Conservation (phyloP, 2,113 vertebrate genomes). For the Pachyramphus minor region DNA sequence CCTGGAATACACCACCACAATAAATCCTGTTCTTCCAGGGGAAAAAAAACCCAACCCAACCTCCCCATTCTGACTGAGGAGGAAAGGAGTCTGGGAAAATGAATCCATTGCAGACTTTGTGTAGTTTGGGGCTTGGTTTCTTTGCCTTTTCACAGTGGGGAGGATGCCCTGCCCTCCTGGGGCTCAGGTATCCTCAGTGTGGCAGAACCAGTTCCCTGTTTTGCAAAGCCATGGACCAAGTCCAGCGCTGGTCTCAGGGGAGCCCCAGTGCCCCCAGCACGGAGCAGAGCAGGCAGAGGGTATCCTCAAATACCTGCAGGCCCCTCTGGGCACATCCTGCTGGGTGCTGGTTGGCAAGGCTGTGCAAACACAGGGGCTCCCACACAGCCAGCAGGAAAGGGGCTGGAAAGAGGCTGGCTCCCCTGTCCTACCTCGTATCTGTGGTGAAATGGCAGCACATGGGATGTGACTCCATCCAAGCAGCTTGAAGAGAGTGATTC, state of each 20-base stretch:
- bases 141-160: not conserved
- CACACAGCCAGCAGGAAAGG: not conserved
- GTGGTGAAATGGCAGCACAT: not conserved
- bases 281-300: not conserved
- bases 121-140: not conserved
- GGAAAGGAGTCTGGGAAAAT: not conserved
- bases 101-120: not conserved
- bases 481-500: not conserved
- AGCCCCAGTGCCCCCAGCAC: not conserved
- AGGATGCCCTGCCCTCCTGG: not conserved
- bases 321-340: not conserved
- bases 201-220: not conserved
- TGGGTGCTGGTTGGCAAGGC: not conserved
- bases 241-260: rapidly evolving
- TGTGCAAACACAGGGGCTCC: not conserved
- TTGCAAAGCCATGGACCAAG: not conserved
- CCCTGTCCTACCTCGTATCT: not conserved
- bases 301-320: not conserved
- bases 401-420: not conserved
- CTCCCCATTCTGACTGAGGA: too few species aligned
- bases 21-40: not conserved
- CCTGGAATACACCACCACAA: not conserved
- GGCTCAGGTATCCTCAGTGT: not conserved
- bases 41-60: not conserved
- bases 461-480: not conserved